phyloP scores from a whole-genome alignment of 2,113 vertebrate species.

The Fulica atra region DNA sequence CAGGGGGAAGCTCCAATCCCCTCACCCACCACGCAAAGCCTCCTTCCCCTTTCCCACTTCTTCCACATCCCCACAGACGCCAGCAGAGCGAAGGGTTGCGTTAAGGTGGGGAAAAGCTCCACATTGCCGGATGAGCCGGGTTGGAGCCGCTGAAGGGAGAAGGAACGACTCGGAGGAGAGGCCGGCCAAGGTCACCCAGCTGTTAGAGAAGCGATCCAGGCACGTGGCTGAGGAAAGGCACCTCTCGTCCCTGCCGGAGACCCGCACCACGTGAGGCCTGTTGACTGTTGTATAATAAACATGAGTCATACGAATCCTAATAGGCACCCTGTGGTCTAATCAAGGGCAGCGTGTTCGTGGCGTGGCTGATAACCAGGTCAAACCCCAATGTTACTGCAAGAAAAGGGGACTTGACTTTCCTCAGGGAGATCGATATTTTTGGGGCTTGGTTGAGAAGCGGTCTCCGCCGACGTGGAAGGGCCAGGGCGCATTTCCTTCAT shows the following conservation, averaged over 20 bases:
- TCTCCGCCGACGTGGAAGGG: background rate
- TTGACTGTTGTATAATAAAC: background rate
- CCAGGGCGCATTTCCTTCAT: background rate
- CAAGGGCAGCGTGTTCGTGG: background rate
- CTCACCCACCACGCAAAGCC: background rate
- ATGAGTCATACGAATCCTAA: background rate
- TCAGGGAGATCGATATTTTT: background rate
- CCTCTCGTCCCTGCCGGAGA: background rate
- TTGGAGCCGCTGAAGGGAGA: background rate
- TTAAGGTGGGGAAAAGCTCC: background rate
- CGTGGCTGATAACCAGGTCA: background rate
- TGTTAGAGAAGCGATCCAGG: background rate
- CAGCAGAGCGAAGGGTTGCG: rapidly evolving
- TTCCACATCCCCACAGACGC: rapidly evolving
- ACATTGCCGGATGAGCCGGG: rapidly evolving
- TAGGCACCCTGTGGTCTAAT: background rate
- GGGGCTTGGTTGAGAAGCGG: background rate
- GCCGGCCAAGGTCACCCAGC: background rate
- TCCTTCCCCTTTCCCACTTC: rapidly evolving
- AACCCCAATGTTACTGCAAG: background rate
- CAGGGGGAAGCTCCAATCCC: background rate
- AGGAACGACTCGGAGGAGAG: background rate
- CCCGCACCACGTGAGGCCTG: background rate
- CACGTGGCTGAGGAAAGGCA: background rate
- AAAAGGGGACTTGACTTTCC: background rate